Evolutionary conservation across 2,888 invertebrate species (phyloP), one percentile per base, ranked within the genome.

Genomic region (Cybosia mesomella): DNA sequence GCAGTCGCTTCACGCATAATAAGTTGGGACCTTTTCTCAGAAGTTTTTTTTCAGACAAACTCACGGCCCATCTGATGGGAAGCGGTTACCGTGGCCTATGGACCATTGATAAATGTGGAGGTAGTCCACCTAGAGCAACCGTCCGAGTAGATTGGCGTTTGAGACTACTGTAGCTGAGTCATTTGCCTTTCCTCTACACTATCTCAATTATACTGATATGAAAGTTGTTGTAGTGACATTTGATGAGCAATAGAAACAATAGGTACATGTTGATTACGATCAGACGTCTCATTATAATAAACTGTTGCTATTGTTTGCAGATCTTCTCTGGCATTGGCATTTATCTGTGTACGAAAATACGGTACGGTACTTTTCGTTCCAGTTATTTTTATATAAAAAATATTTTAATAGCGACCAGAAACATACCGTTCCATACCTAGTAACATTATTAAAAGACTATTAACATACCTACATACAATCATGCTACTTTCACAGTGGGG

Each of bases 251-350:
- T 57, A 65, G 9, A 43, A 66, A 60, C 28, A 15, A 22, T 57
- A 65, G 9, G 28, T 61, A 60, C 36, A 58, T 28, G 0, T 43
- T 39, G 58, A 66, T 70, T 68, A 62, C 60, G 58, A 68, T 53
- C 61, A 39, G 64, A 62, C 49, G 34, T 64, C 55, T 55, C 55
- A 39, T 66, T 66, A 55, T 57, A 49, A 34, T 55, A 15, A 36
- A 21, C n/a, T 62, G 21, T 21, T n/a, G 54, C 54, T 36, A 60
- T 66, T 66, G 66, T 66, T 59, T 66, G 59, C 39, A 60, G 36
- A 66, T 66, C 54, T 24, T 53, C 54, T 60, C 4, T 24, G 9
- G n/a, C 49, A 49, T 32, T 43, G 65, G 28, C 34, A n/a, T 36
- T 65, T 58, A 59, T 18, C 32, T 49, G 49, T n/a, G 43, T 28